These are phyloP conservation scores for Coranthus polyacanthus DNA, from an alignment of 2,797 vertebrate genomes.

Conservation along the genomic window DNA sequence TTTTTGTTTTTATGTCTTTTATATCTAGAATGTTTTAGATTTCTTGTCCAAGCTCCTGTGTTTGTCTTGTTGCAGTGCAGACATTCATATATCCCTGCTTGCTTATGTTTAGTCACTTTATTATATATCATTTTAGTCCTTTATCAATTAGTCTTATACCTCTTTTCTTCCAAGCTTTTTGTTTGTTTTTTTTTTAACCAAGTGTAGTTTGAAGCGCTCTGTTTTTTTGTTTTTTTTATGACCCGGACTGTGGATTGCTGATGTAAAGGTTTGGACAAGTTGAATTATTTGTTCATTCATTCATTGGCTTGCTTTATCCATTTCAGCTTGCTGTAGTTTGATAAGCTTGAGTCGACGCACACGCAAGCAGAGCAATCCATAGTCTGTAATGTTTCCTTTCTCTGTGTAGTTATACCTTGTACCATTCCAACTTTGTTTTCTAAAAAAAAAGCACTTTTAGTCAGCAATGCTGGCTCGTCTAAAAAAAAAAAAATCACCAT, in stretches of 20 bases:
- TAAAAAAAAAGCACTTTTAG: conserved; percentile 93
- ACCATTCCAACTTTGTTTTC: conserved; percentile 91
- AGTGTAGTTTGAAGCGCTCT: conserved; percentile 82
- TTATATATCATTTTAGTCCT: conserved; percentile 82
- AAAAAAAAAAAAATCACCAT: conserved; percentile 59
- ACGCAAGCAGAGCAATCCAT: conserved; percentile 83
- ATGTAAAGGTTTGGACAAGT: conserved; percentile 68
- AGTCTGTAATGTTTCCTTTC: conserved; percentile 51
- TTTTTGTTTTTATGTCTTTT: conserved; percentile 65
- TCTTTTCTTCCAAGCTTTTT: conserved; percentile 86
- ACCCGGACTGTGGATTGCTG: conserved; percentile 83
- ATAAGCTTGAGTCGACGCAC: conserved; percentile 73
- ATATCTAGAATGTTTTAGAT: conserved; percentile 66
- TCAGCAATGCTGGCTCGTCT: conserved; percentile 87
- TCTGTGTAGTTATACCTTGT: conserved; percentile 74
- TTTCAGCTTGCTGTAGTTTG: conserved; percentile 87
- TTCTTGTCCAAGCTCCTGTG: conserved; percentile 76
- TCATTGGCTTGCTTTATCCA: conserved; percentile 78
- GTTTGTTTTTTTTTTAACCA: conserved; percentile 71
- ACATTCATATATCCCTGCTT: conserved; percentile 86
- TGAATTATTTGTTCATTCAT: conserved; percentile 69
- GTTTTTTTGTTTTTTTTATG: conserved; percentile 70
- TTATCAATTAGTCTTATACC: conserved; percentile 82
- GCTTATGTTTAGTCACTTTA: conserved; percentile 96
- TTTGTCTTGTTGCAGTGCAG: conserved; percentile 82